phyloP scores from a whole-genome alignment of 1,140 invertebrate species.

The Octopus sinensis region DNA sequence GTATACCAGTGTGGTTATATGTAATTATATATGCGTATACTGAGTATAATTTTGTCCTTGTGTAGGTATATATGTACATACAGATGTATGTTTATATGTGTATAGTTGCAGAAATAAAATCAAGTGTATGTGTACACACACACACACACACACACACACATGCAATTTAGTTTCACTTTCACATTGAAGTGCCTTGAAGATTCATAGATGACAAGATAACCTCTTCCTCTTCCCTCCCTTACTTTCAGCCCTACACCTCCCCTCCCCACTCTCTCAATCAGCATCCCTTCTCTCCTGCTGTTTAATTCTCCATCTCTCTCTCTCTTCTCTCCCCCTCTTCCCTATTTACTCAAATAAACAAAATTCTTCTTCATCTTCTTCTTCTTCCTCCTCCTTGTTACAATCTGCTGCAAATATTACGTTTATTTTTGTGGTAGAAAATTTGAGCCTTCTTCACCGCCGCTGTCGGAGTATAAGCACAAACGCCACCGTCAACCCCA shows the following conservation, averaged over 20 bases:
- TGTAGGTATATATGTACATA: not conserved
- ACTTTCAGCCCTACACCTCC: not conserved
- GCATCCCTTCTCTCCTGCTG: not conserved
- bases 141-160: not conserved
- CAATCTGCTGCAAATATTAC: no score
- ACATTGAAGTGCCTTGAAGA: no score
- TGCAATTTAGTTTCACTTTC: not conserved
- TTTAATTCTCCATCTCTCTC: not conserved
- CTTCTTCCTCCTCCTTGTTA: no score
- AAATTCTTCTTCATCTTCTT: no score
- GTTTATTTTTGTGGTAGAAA: no score
- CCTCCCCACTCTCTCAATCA: not conserved
- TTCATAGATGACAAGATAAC: no score
- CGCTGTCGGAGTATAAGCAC: no score
- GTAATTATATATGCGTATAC: not conserved
- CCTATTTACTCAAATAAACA: not conserved
- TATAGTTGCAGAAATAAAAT: not conserved
- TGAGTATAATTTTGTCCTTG: not conserved
- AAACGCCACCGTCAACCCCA: no score
- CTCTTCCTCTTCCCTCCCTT: not conserved
- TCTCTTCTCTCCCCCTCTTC: not conserved
- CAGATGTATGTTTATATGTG: not conserved
- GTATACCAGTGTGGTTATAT: no score
- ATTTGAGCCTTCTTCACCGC: no score
- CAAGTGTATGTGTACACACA: not conserved